Evolutionary conservation across 2,113 vertebrate genomes (phyloP), one percentile per base, ranked within the genome.

Genomic region (Lichenostomus cassidix): DNA sequence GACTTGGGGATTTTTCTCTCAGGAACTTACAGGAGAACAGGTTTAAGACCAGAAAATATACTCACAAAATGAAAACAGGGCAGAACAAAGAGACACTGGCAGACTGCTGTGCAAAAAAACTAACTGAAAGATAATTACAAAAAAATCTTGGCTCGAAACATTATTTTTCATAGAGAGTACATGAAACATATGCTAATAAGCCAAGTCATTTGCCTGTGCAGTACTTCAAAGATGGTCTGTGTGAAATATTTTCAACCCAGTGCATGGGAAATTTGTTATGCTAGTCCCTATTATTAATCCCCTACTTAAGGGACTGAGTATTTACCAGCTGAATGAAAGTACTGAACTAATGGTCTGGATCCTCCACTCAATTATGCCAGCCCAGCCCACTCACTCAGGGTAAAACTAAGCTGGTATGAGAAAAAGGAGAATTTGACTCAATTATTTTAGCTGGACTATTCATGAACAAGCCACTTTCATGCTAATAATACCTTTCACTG

Each of bases 121-220:
- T 70, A 79, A 90, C 55, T 50, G 42, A 68, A 73, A 80, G 58
- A 92, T 52, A 91, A 78, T 88, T 95, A 92, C 28, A 63, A 80
- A 92, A 95, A 83, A 58, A 29, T 49, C 70, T 92, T 91, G 74
- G 92, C 82, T 92, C 1, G 1, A 90, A 90, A 87, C 18, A 65
- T 75, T 79, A 83, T 74, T 92, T 92, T 94, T 94, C 63, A 87
- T 59, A 79, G 81, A 85, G 50, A 47, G 46, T 55, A 92, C 87
- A 92, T 94, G 83, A 96, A 97, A 95, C 59, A 79, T 37, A 92
- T 53, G 91, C 58, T 96, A 95, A 96, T 87, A 89, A 90, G 55
- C 81, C 64, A 94, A 81, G 67, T 83, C 33, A 83, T 90, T 93
- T 91, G 93, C 93, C 77, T 91, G 64, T 47, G 37, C 60, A 86